phyloP scores from a whole-genome alignment of 1,140 invertebrate species.

The Rhizoglyphus robini region DNA sequence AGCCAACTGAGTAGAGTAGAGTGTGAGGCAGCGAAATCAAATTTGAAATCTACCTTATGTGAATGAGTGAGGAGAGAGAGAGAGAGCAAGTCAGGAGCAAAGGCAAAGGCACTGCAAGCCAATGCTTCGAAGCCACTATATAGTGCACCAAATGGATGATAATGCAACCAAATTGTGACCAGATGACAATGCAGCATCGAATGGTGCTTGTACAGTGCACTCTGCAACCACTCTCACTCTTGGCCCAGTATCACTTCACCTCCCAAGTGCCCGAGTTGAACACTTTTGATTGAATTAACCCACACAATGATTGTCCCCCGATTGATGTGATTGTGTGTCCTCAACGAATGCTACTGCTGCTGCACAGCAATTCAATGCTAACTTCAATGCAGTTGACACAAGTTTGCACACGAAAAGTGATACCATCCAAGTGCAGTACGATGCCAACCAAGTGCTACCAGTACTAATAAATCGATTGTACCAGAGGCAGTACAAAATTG shows the following conservation, averaged over 20 bases:
- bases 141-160: neutral
- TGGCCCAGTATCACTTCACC: neutral
- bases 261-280: neutral
- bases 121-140: no score
- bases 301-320: neutral
- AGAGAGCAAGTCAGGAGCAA: neutral
- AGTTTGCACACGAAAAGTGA: no score
- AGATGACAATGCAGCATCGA: neutral
- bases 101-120: neutral
- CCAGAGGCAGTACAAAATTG: no score
- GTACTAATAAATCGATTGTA: no score
- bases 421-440: no score
- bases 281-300: conserved; percentile 5
- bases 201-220: neutral
- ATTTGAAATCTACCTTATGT: conserved; percentile 12
- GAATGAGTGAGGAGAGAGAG: conserved; percentile 15
- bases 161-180: neutral
- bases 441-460: no score
- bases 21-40: neutral
- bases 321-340: neutral
- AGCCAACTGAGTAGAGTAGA: no score
- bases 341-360: no score
- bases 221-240: neutral
- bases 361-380: no score
- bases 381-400: no score